phyloP scores from a whole-genome alignment of 64 coral and sea anemone genomes.

The Stichodactyla mertensii region DNA sequence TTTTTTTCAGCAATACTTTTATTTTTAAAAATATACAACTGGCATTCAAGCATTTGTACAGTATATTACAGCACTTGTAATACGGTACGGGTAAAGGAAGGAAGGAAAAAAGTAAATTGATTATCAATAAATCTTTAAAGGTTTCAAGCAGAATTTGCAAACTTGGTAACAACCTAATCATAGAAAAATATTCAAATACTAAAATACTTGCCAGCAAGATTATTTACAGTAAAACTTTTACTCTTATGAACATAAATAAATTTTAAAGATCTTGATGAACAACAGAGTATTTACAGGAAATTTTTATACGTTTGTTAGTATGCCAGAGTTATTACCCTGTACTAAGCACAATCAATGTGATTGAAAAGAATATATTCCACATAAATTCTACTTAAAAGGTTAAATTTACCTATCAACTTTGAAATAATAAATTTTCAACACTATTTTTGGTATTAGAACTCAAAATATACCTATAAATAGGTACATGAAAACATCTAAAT shows the following conservation, averaged over 20 bases:
- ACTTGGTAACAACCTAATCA: background rate
- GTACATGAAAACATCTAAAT: background rate
- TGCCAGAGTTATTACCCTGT: conserved; percentile 9
- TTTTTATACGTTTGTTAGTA: background rate
- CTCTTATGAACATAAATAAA: background rate
- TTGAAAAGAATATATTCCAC: conserved; percentile 8
- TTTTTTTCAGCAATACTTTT: background rate
- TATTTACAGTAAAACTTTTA: background rate
- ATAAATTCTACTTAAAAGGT: background rate
- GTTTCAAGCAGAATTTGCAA: too few species aligned
- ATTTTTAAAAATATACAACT: conserved; percentile 6
- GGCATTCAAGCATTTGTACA: background rate
- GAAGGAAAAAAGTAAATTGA: too few species aligned
- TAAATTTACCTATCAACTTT: background rate
- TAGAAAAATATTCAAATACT: conserved; percentile 3
- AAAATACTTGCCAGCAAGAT: conserved; percentile 9
- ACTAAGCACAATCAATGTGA: conserved; percentile 23
- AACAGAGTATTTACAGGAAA: background rate
- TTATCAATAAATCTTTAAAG: too few species aligned
- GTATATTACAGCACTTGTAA: background rate
- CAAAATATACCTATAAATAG: background rate
- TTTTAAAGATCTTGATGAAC: background rate
- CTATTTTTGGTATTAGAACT: background rate
- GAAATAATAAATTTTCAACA: background rate
- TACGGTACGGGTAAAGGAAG: background rate